Evolutionary conservation across 2,113 vertebrate genomes (phyloP), one percentile per base, ranked within the genome.

Genomic region (Scomber scombrus): DNA sequence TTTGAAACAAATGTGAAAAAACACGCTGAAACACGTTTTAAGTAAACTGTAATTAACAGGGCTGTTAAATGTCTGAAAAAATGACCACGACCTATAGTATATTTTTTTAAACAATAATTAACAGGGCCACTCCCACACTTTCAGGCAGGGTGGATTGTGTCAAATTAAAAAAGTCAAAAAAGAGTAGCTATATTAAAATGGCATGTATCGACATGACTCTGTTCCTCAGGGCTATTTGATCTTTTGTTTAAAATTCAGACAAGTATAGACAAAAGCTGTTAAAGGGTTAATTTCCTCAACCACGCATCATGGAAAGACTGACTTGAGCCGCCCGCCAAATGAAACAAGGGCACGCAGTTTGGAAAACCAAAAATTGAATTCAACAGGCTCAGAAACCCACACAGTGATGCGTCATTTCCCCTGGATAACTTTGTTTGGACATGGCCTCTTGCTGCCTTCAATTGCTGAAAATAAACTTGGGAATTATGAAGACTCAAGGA

Each of bases 321-420:
- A 85, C 31, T 74, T 43, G 43, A 77, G 63, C 46, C 16, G 52
- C 71, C 72, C 61, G 76, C 68, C 80, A 81, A 85, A n/a, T 75
- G 26, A 84, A 87, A 84, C 11, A 76, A 34, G 47, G 16, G 66
- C 69, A 26, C 0, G 11, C 57, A 52, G 31, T 54, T 78, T 78
- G 71, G 13, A 19, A 54, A 66, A 2, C 4, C 4, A 6, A 55
- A 4, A 31, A 62, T 47, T 9, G 43, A 63, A 51, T 70, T 84
- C 9, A 74, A 70, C 72, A 67, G 69, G 45, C 83, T 60, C 15
- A 19, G 57, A 74, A 85, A 47, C 10, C 70, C 87, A 26, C 86
- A 72, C 13, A 51, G 45, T 5, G 2, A 0, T 56, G 77, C 91
- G 93, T 93, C 92, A 92, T 82, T 88, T 90, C 92, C 92, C 23